phyloP scores from a whole-genome alignment of 2,113 vertebrate species.

The Mobula birostris region DNA sequence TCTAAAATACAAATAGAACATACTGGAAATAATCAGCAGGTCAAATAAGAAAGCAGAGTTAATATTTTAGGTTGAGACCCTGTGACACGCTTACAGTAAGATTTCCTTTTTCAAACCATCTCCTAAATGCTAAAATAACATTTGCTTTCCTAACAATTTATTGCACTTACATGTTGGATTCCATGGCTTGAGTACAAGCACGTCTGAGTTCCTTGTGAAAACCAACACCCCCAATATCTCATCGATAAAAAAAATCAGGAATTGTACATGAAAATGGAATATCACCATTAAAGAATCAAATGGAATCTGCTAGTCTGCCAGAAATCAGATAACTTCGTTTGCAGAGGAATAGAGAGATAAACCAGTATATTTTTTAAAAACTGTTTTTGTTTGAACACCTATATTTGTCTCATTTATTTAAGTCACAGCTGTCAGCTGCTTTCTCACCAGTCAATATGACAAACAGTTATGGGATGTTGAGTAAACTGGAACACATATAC shows the following conservation, averaged over 20 bases:
- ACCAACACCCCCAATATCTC: no score
- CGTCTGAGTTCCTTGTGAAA: no score
- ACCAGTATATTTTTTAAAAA: background rate
- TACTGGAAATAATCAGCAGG: no score
- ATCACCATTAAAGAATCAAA: background rate
- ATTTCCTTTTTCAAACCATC: no score
- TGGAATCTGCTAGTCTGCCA: background rate
- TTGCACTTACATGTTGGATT: no score
- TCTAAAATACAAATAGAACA: no score
- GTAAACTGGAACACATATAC: background rate
- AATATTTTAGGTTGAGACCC: no score
- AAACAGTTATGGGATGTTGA: background rate
- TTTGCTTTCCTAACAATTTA: no score
- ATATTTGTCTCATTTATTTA: constrained; percentile 1
- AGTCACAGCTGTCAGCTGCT: background rate
- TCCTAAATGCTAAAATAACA: no score
- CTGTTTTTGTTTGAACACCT: background rate
- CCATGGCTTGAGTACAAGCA: no score
- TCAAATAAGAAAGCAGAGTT: no score
- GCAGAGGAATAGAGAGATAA: background rate
- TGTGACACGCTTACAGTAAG: no score
- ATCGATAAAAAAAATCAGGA: background rate
- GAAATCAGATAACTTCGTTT: background rate
- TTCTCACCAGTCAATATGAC: background rate
- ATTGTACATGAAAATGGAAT: background rate